Conservation (phyloP, 2,888 invertebrate genomes). For the Gastracanthus pulcherrimus region DNA sequence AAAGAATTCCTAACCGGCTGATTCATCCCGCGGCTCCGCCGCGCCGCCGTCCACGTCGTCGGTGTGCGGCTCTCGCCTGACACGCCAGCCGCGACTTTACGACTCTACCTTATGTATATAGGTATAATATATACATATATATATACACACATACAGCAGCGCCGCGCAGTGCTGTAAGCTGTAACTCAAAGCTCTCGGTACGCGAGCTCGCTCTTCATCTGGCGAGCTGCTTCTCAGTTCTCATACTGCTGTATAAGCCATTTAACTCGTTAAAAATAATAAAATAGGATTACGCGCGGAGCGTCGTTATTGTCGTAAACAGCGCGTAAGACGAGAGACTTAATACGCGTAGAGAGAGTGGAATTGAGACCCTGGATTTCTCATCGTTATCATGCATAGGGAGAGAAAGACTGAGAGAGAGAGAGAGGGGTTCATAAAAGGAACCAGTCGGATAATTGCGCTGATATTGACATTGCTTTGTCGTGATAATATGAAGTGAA, state of each 20-base stretch:
- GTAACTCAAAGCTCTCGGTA: background rate
- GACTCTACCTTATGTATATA: background rate
- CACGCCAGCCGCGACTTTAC: slow-evolving; percentile 11
- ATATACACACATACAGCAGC: background rate
- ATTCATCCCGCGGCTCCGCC: slow-evolving; percentile 38
- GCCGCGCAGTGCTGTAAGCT: slow-evolving; percentile 4
- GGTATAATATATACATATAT: background rate
- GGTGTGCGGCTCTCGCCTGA: background rate
- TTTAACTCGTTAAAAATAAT: slow-evolving; percentile 49
- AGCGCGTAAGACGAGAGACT: background rate
- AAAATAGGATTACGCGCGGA: slow-evolving; percentile 26
- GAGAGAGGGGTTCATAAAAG: background rate
- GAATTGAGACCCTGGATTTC: slow-evolving; percentile 12
- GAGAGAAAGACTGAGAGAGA: background rate
- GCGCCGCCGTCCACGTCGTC: background rate
- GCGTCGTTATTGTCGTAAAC: background rate
- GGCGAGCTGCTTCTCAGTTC: background rate
- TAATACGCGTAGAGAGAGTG: background rate
- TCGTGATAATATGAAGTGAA: background rate
- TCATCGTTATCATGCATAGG: background rate
- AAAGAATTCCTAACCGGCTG: slow-evolving; percentile 55
- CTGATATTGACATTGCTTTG: background rate
- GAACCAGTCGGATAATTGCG: background rate
- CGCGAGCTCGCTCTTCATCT: background rate
- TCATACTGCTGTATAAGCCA: background rate